Base-by-base conservation (phyloP, 92 coral and sea anemone species). In the Siderastrea radians region DNA sequence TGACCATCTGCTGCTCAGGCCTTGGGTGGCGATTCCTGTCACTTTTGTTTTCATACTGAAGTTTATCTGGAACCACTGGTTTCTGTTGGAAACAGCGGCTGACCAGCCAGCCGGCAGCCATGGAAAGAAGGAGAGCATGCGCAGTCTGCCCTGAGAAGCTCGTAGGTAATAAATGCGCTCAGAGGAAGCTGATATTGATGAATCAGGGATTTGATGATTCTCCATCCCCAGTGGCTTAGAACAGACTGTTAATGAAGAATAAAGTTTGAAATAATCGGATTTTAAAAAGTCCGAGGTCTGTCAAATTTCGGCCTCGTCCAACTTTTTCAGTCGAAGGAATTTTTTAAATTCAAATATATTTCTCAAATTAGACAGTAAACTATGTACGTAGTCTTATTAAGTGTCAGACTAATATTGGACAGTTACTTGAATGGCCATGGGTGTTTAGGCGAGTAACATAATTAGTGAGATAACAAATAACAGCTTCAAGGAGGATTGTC, bases 71-170 rank as follows among this genome's bases (percentile, higher is more conserved):
- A 83, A 47, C 87, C 87, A 83, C 52, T 83, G 87, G 8, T 83
- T 83, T 17, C 15, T 38, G 87, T 72, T 65, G n/a, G 78, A 48
- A 38, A 59, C 79, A 72, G 58, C 79, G 53, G 87, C 79, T 57
- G 87, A 83, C 87, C 87, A 83, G 71, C 79, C 87, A 19, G 87
- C 87, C 14, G 87, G 87, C 26, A 83, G 62, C 87, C 87, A 83
- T 6, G 80, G 79, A 50, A 46, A 83, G 49, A 83, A 72, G 44
- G 87, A 64, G 46, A 55, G 78, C 72, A 83, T 49, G 75, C 43
- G 78, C 51, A 83, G 80, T 64, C 94, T 77, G 26, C 84, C 94
- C 43, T 82, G 88, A 10, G 84, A 77, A 47, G 91, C 91, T 43
- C 88, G 71, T 44, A 49, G 79, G 38, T 50, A 78, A 26, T 73